Evolutionary conservation across 1,140 invertebrate species (phyloP).

Genomic region (Streblospio benedicti): DNA sequence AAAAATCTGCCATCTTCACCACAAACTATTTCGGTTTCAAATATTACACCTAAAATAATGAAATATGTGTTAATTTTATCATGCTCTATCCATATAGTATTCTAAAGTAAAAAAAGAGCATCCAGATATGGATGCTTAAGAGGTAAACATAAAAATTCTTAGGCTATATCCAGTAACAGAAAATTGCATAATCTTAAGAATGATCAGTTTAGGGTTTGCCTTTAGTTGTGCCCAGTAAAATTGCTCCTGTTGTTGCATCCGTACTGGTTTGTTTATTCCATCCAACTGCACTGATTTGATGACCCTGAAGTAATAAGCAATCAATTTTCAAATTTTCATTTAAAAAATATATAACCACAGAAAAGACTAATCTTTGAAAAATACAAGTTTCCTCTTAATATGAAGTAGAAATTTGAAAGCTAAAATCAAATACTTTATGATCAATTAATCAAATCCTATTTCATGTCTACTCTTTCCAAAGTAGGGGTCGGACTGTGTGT

Average conservation of each 20-base stretch:
- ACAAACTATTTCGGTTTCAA: conserved; percentile 76
- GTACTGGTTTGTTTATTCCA: conserved; percentile 69
- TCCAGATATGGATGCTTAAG: neutral
- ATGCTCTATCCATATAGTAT: neutral
- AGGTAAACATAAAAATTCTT: neutral
- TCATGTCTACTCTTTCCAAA: no score
- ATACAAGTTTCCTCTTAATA: neutral
- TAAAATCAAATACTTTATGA: neutral
- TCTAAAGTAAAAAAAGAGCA: neutral
- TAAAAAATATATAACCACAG: neutral
- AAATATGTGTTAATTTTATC: neutral
- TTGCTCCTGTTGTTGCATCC: conserved; percentile 61
- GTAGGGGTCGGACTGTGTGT: no score
- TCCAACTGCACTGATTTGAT: conserved; percentile 80
- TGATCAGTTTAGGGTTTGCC: conserved; percentile 42
- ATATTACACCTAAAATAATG: conserved; percentile 58
- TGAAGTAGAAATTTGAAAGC: neutral
- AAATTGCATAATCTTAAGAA: neutral
- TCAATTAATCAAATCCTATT: no score
- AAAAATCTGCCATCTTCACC: conserved; percentile 71
- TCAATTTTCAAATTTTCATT: neutral
- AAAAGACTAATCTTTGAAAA: neutral
- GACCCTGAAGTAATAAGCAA: conserved; percentile 51
- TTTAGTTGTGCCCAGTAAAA: conserved; percentile 79
- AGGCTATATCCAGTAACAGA: neutral